Evolutionary conservation across 2,797 vertebrate genomes (phyloP).

Genomic region (Pantherophis alleghaniensis): DNA sequence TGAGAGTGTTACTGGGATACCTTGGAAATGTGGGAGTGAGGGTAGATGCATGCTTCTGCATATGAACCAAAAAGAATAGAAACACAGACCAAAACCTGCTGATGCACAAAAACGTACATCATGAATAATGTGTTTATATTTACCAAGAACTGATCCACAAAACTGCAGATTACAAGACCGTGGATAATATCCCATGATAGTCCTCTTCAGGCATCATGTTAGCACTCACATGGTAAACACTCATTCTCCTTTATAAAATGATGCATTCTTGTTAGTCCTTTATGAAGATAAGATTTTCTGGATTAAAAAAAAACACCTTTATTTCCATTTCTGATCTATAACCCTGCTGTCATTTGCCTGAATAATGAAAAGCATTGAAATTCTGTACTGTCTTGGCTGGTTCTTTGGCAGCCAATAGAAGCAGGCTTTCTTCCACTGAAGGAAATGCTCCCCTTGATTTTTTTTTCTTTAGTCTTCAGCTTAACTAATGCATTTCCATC

Average conservation of each 20-base stretch:
- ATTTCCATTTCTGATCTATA: not conserved
- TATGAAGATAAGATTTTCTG: not conserved
- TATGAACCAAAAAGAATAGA: not conserved
- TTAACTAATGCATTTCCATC: not conserved
- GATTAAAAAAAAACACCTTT: not conserved
- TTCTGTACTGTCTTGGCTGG: not conserved
- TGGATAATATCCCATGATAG: not conserved
- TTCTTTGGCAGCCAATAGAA: not conserved
- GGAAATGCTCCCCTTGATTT: not conserved
- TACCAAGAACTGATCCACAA: not conserved
- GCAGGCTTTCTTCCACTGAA: not conserved
- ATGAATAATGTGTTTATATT: not conserved
- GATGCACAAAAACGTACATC: not conserved
- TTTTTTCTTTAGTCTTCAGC: not conserved
- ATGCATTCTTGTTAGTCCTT: not conserved
- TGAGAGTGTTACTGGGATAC: not conserved
- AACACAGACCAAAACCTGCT: not conserved
- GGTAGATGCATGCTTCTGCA: not conserved
- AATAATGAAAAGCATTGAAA: not conserved
- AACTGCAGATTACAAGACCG: not conserved
- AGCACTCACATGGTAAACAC: not conserved
- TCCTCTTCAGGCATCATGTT: not conserved
- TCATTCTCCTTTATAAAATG: not conserved
- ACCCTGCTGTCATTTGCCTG: not conserved
- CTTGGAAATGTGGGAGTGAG: not conserved